These are phyloP conservation scores for Centruroides sculpturatus DNA, from an alignment of 1,140 invertebrate genomes.

Conservation along the genomic window DNA sequence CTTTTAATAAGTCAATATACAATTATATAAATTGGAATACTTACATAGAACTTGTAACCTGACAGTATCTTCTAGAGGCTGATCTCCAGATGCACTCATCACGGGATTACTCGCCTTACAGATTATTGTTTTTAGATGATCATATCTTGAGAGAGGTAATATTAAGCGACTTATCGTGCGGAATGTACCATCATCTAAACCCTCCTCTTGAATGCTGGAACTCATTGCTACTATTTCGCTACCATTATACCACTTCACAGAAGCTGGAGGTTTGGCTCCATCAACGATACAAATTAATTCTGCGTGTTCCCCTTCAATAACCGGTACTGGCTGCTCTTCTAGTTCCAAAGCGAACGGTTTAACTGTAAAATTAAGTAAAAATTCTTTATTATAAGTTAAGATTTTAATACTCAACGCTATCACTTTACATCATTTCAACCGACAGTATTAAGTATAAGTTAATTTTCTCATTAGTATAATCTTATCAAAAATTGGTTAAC, in stretches of 20 bases:
- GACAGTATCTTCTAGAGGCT: conserved; percentile 14
- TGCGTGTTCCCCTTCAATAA: conserved; percentile 17
- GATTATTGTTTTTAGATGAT: conserved; percentile 16
- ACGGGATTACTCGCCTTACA: conserved; percentile 18
- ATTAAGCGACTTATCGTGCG: conserved; percentile 8
- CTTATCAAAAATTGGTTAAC: too few species aligned
- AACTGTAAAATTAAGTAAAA: conserved; percentile 6
- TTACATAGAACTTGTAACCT: conserved; percentile 18
- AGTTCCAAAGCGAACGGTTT: conserved; percentile 11
- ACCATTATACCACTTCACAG: conserved; percentile 20
- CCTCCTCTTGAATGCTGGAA: conserved; percentile 7
- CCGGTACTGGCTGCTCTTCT: conserved; percentile 7
- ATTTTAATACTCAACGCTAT: too few species aligned
- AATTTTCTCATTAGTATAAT: too few species aligned
- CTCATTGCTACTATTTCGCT: conserved; percentile 9
- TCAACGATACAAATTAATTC: conserved; percentile 14
- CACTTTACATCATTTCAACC: too few species aligned
- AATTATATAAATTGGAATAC: background rate
- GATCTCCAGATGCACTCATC: conserved; percentile 13
- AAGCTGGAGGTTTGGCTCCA: conserved; percentile 18
- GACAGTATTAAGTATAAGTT: too few species aligned
- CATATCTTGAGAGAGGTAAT: conserved; percentile 14
- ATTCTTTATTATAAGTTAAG: too few species aligned
- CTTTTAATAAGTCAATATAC: background rate
- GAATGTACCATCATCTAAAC: conserved; percentile 15